Evolutionary conservation across 2,113 vertebrate species (phyloP).

Genomic region (Tragelaphus scriptus): DNA sequence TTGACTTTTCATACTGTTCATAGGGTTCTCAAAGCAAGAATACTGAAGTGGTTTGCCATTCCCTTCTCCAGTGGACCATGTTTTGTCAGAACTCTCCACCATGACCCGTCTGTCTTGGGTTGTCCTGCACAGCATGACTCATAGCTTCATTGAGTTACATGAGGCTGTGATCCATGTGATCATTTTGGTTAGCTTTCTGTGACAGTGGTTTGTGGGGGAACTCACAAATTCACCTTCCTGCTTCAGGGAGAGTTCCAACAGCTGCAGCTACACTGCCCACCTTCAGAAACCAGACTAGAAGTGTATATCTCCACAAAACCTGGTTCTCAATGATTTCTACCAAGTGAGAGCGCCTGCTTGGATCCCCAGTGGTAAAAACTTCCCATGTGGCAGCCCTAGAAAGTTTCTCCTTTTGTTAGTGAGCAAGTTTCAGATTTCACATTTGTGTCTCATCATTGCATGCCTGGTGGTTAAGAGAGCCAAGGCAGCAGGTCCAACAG

Average conservation of each 20-base stretch:
- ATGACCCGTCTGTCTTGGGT: background rate
- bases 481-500: background rate
- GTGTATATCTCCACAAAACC: background rate
- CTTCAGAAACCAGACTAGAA: background rate
- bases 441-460: background rate
- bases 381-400: background rate
- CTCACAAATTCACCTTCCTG: background rate
- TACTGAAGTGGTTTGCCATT: too few species aligned
- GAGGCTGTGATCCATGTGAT: background rate
- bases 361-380: background rate
- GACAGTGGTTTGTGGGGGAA: background rate
- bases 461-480: background rate
- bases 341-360: background rate
- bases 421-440: background rate
- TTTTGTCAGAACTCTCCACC: background rate
- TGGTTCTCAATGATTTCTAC: background rate
- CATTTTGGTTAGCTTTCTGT: background rate
- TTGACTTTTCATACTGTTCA: too few species aligned
- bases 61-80: too few species aligned
- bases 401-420: background rate
- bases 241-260: background rate
- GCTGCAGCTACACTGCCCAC: background rate
- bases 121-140: background rate
- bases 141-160: background rate
- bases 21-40: too few species aligned